Conservation (phyloP, 2,113 vertebrate genomes). For the Rhinoptilus africanus region DNA sequence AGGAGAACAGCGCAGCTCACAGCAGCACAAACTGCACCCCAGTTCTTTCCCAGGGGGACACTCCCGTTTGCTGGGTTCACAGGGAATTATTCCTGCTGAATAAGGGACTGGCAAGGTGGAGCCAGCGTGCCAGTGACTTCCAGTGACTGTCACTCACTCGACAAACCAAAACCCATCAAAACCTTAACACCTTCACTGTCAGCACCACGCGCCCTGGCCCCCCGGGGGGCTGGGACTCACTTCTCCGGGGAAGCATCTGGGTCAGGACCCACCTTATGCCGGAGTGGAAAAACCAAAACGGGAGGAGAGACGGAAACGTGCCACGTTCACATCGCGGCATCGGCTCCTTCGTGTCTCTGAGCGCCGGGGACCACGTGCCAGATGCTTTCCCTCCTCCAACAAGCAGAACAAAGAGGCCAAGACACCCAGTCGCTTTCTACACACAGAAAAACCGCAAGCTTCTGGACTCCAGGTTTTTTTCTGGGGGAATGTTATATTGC, state of each 20-base stretch:
- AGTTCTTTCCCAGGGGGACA: accelerated
- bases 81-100: background rate
- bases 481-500: background rate
- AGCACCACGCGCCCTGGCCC: accelerated
- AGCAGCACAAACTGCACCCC: accelerated
- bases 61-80: accelerated
- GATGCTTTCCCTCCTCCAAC: background rate
- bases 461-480: background rate
- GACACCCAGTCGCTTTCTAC: background rate
- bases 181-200: background rate
- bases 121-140: accelerated
- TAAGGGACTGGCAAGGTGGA: background rate
- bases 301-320: accelerated
- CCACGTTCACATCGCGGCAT: accelerated
- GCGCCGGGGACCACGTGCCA: accelerated
- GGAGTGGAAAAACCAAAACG: accelerated
- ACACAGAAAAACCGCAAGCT: background rate
- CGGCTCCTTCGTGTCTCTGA: background rate
- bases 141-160: accelerated
- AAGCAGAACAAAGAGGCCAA: background rate
- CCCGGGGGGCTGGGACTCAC: accelerated
- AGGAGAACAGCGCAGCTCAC: accelerated
- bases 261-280: background rate
- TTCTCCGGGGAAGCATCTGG: background rate
- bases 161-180: background rate